Percentiles rank a stretch among this genome's conserved stretches.
phyloP scores from a whole-genome alignment of 2,113 vertebrate species.

The Eira barbara region DNA sequence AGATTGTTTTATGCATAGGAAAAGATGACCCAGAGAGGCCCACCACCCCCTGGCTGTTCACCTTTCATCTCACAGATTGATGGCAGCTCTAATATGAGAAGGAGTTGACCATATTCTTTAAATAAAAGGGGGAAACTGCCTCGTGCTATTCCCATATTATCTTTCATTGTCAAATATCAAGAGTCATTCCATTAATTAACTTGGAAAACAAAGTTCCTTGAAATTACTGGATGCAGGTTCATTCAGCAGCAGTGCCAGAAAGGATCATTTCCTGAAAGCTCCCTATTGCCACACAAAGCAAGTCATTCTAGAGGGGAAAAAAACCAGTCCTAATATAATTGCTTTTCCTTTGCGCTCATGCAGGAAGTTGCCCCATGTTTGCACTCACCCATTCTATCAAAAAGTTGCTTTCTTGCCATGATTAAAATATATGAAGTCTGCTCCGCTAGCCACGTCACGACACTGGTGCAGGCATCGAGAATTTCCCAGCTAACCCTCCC shows the following conservation, averaged over 20 bases:
- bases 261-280: constrained; percentile 58
- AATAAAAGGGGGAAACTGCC: neutral
- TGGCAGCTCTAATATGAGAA: neutral
- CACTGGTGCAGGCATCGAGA: neutral
- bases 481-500: neutral
- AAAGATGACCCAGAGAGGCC: neutral
- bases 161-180: constrained; percentile 40
- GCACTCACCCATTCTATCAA: constrained; percentile 21
- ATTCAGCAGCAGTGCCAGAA: constrained; percentile 37
- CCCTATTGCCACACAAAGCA: constrained; percentile 56
- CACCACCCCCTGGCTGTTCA: neutral
- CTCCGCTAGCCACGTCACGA: neutral
- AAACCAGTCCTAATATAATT: constrained; percentile 40
- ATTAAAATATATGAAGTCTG: constrained; percentile 51
- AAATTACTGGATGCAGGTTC: constrained; percentile 38
- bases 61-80: neutral
- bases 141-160: neutral
- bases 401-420: constrained; percentile 44
- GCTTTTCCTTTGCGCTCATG: constrained; percentile 53
- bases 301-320: constrained; percentile 40
- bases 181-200: constrained; percentile 59
- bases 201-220: constrained; percentile 55
- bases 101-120: neutral
- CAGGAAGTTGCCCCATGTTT: constrained; percentile 65
- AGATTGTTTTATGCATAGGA: neutral